Evolutionary conservation across 2,888 invertebrate species (phyloP), one percentile per base, ranked within the genome.

Genomic region (Amiota minor): DNA sequence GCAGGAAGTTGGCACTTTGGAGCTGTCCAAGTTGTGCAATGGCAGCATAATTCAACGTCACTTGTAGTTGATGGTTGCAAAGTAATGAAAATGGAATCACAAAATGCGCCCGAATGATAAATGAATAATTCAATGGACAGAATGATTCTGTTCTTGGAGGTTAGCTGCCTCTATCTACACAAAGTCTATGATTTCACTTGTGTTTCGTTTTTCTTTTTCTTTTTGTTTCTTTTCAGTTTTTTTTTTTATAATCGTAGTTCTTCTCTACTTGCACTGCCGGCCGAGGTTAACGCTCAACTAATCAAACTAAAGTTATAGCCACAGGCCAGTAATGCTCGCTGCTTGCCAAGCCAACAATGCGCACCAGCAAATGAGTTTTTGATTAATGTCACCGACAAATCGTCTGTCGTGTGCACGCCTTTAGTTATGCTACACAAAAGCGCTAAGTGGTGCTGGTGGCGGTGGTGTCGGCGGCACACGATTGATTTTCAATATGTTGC

Each of bases 241-340:
- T n/a, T 12, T 12, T 59, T 59, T 56, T n/a, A n/a, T n/a, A n/a
- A n/a, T n/a, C n/a, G 8, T 8, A 18, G 20, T 20, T 35, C 6
- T 35, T 35, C 35, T 35, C 6, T 35, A 35, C 35, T 35, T 35
- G 59, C 18, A 59, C 59, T n/a, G 56, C 70, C 16, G 70, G 61
- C 35, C 77, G 78, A 79, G 83, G 79, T 82, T 84, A 85, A 83
- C 83, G 82, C 74, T 78, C 84, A 82, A 85, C 83, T 85, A 83
- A 83, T 83, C 83, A 82, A 71, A 55, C 68, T 74, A 49, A 70
- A 61, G 35, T 35, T 35, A 35, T 35, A 35, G 35, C 35, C 35
- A 35, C 35, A 4, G 35, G 35, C 35, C 35, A 35, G 35, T 4
- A 35, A 35, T 35, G 35, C 35, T 35, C 6, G 35, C 35, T 35